Evolutionary conservation across 2,113 vertebrate species (phyloP).

Genomic region (Callionymus lyra): DNA sequence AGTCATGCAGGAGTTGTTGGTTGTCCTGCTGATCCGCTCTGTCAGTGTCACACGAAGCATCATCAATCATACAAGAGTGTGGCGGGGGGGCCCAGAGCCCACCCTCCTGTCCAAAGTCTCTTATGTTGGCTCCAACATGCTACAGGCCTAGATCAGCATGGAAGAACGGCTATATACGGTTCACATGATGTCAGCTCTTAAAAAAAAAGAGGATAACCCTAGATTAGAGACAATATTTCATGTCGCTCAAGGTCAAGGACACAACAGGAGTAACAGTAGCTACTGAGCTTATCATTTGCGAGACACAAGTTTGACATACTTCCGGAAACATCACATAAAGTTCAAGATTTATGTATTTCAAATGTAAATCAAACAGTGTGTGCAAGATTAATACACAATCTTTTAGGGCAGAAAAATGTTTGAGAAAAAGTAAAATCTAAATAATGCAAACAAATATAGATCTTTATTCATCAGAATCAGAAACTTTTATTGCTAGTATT

Average conservation of each 20-base stretch:
- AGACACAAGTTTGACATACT: too few relatives aligned
- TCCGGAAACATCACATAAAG: too few relatives aligned
- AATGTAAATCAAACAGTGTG: too few relatives aligned
- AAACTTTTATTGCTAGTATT: too few relatives aligned
- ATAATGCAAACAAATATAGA: too few relatives aligned
- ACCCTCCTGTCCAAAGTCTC: conserved; percentile 28
- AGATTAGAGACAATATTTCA: conserved; percentile 25
- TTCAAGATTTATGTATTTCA: too few relatives aligned
- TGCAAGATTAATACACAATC: too few relatives aligned
- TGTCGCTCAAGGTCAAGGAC: conserved; percentile 24
- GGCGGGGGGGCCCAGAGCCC: conserved; percentile 32
- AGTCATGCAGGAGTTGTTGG: conserved; percentile 59
- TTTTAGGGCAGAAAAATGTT: too few relatives aligned
- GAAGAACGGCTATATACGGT: conserved; percentile 29
- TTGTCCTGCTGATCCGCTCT: conserved; percentile 58
- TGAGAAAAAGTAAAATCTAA: too few relatives aligned
- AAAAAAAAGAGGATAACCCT: conserved; percentile 25
- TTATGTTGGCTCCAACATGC: conserved; percentile 16
- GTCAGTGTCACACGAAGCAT: conserved; percentile 51
- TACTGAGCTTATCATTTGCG: too few relatives aligned
- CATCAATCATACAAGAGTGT: conserved; percentile 47
- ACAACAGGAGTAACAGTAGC: too few relatives aligned
- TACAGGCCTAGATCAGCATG: conserved; percentile 25
- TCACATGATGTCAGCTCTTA: conserved; percentile 43
- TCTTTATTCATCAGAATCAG: too few relatives aligned